These are phyloP conservation scores for Hippopotamus amphibius DNA, from an alignment of 2,113 vertebrate species.

Conservation along the genomic window DNA sequence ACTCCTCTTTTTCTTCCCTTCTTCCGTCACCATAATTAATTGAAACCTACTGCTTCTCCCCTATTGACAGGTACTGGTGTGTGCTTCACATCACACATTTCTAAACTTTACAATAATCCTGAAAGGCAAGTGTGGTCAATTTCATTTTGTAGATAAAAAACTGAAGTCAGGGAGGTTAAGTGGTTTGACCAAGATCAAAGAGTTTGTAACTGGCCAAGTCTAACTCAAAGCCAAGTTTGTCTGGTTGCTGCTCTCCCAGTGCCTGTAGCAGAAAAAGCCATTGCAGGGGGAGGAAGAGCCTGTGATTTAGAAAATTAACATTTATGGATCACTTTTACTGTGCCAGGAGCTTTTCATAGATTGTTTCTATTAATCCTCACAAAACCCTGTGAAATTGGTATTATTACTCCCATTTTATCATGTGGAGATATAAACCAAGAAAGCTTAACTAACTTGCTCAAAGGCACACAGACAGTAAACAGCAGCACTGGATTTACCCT, in stretches of 20 bases:
- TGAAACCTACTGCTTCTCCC: background rate
- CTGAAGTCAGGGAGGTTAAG: background rate
- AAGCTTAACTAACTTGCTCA: background rate
- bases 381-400: background rate
- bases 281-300: background rate
- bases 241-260: background rate
- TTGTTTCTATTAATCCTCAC: background rate
- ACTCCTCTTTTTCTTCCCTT: background rate
- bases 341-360: background rate
- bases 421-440: background rate
- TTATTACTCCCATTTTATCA: background rate
- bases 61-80: background rate
- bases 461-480: background rate
- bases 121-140: background rate
- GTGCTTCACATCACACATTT: background rate
- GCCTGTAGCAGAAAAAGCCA: background rate
- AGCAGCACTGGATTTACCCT: background rate
- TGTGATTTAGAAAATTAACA: background rate
- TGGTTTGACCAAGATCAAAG: background rate
- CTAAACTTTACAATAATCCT: background rate
- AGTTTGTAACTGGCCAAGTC: background rate
- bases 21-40: background rate
- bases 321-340: background rate
- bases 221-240: background rate
- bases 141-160: background rate